These are phyloP conservation scores for Drosophila kambysellisi DNA, from an alignment of 2,888 invertebrate genomes.

Conservation along the genomic window DNA sequence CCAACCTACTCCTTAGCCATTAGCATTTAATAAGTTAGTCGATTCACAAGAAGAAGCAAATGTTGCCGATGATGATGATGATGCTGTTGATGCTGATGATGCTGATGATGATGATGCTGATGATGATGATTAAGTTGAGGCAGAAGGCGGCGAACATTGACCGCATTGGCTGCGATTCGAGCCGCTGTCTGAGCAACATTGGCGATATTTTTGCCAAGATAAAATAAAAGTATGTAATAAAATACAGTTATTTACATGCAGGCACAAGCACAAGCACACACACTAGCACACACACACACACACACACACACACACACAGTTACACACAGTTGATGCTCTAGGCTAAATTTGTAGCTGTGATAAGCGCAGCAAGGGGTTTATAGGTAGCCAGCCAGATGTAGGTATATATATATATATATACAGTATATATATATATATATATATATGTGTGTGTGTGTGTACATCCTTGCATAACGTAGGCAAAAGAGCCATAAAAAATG, in stretches of 20 bases:
- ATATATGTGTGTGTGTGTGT: slow-evolving; percentile 1
- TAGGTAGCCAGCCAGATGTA: background rate
- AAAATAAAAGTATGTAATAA: slow-evolving; percentile 78
- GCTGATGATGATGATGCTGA: background rate
- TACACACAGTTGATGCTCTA: slow-evolving; percentile 59
- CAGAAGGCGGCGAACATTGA: slow-evolving; percentile 63
- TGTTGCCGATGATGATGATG: background rate
- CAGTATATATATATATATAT: background rate
- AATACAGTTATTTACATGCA: slow-evolving; percentile 78
- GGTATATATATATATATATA: background rate
- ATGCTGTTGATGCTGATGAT: background rate
- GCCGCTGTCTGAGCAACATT: slow-evolving; percentile 71
- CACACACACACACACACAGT: slow-evolving; percentile 11
- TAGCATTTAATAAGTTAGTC: slow-evolving; percentile 22
- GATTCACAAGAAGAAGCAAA: slow-evolving; percentile 27
- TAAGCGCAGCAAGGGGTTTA: slow-evolving; percentile 52
- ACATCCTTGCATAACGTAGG: slow-evolving; percentile 71
- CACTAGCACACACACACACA: slow-evolving; percentile 27
- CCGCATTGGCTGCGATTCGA: slow-evolving; percentile 74
- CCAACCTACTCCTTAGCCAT: background rate
- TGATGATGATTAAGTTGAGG: slow-evolving; percentile 27
- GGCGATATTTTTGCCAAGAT: slow-evolving; percentile 78
- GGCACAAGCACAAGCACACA: slow-evolving; percentile 25
- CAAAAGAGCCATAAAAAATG: slow-evolving; percentile 43
- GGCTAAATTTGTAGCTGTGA: slow-evolving; percentile 69